These are phyloP conservation scores for Thaleichthys pacificus DNA, from an alignment of 2,797 vertebrate species.

Conservation along the genomic window DNA sequence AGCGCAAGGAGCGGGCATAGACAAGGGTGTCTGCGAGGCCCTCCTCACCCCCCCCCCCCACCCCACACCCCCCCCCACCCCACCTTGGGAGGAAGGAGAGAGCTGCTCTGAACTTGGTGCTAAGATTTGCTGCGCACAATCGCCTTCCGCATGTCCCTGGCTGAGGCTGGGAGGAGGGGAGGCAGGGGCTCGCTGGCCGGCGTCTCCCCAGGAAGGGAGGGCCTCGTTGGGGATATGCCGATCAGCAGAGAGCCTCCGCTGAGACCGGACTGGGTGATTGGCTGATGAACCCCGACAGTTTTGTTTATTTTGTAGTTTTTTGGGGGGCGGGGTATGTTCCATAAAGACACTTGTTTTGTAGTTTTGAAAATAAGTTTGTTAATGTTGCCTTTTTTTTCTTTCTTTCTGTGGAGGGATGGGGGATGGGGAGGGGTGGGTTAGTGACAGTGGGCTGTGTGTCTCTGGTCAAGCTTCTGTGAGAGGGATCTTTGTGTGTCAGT, in stretches of 20 bases:
- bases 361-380: constrained; percentile 4
- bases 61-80: not conserved
- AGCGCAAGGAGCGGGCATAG: constrained; percentile 93
- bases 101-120: constrained; percentile 66
- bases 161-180: constrained; percentile 32
- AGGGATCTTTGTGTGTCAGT: no score
- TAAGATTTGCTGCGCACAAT: constrained; percentile 71
- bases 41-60: not conserved
- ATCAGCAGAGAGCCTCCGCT: constrained; percentile 28
- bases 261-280: constrained; percentile 31
- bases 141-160: constrained; percentile 49
- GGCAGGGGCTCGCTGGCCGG: constrained; percentile 18
- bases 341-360: constrained; percentile 44
- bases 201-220: constrained; percentile 28
- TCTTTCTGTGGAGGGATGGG: not conserved
- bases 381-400: not conserved
- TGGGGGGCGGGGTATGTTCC: not conserved
- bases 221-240: constrained; percentile 40
- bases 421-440: not conserved
- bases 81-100: constrained; percentile 21
- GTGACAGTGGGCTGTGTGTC: not conserved
- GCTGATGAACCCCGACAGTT: constrained; percentile 9
- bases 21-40: not conserved
- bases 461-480: no score
- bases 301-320: not conserved